These are phyloP conservation scores for Brachionus koreanus DNA, from an alignment of 1,140 invertebrate species.

Conservation along the genomic window DNA sequence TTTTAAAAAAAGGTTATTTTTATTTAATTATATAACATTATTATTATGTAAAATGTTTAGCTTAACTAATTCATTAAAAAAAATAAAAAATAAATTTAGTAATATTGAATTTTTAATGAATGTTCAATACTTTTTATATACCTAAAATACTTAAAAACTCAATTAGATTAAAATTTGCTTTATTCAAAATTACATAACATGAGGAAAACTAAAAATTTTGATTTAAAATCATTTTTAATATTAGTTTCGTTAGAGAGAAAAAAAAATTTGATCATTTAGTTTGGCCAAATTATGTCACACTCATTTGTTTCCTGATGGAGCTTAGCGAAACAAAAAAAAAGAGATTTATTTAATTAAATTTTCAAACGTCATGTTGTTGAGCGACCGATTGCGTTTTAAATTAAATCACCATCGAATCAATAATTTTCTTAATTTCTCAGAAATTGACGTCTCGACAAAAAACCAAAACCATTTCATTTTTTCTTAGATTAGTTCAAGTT, in stretches of 20 bases:
- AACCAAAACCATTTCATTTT: not conserved
- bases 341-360: not conserved
- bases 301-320: not conserved
- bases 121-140: not conserved
- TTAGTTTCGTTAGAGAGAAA: not conserved
- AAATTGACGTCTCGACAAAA: not conserved
- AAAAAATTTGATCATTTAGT: not conserved
- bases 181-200: not conserved
- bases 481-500: not conserved
- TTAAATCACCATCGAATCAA: not conserved
- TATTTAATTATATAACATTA: not conserved
- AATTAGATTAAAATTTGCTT: not conserved
- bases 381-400: not conserved
- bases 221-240: not conserved
- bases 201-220: not conserved
- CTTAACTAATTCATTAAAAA: not conserved
- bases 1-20: no score
- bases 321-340: not conserved
- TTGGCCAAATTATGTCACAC: not conserved
- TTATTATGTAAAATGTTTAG: not conserved
- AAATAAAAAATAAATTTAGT: not conserved
- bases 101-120: not conserved
- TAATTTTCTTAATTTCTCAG: not conserved
- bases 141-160: not conserved
- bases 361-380: conserved; percentile 6